Percentiles rank a stretch among this genome's conserved stretches.
phyloP scores from a whole-genome alignment of 2,797 vertebrate genomes.

The Semotilus atromaculatus region DNA sequence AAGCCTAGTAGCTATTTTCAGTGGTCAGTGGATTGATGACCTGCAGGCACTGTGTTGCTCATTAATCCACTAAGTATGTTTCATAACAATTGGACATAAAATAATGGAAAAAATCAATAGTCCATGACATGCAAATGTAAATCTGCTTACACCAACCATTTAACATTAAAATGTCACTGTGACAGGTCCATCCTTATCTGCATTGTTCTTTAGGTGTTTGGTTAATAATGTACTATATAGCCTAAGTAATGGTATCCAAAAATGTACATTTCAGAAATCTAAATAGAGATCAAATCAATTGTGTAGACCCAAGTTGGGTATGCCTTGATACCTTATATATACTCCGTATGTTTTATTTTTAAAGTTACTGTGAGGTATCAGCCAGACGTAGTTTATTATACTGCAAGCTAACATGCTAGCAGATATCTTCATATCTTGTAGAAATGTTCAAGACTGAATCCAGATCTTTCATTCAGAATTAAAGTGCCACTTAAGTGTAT shows the following conservation, averaged over 20 bases:
- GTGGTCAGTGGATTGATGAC: background rate
- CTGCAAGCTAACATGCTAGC: background rate
- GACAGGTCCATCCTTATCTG: background rate
- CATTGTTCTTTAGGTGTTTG: background rate
- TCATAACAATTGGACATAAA: background rate
- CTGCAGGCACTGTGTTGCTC: constrained; percentile 7
- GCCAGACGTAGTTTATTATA: background rate
- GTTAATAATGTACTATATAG: background rate
- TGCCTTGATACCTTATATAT: no score
- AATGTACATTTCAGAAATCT: background rate
- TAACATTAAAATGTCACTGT: background rate
- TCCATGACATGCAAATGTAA: background rate
- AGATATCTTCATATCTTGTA: background rate
- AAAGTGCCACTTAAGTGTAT: background rate
- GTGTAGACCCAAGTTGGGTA: no score
- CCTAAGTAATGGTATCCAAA: background rate
- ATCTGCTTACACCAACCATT: background rate
- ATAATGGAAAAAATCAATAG: background rate
- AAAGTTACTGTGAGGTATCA: background rate
- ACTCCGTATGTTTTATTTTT: background rate
- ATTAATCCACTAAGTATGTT: background rate
- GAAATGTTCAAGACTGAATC: background rate
- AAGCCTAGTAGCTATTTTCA: background rate
- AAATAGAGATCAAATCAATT: background rate
- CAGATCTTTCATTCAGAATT: background rate